Evolutionary conservation across 2,113 vertebrate species (phyloP), one percentile per base, ranked within the genome.

Genomic region (Pterocles orientalis): DNA sequence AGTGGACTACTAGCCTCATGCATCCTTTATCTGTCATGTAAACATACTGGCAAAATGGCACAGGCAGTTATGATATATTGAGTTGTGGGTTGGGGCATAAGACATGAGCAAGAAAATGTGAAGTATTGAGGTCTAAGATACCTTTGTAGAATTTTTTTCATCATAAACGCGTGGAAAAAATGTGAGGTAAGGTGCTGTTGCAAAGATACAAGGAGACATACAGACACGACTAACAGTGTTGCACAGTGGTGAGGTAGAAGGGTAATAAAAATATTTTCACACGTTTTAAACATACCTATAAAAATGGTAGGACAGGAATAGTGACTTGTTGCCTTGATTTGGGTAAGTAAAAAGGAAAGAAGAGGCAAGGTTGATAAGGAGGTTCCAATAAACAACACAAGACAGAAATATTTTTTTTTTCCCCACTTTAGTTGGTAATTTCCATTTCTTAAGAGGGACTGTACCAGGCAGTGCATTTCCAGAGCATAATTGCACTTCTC

Each of bases 381-480:
- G 28, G 10, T 82, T 89, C 50, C 54, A 65, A 36, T 57, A 65
- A 82, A 41, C 18, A 53, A 24, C 0, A 0, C 7, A 18, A 91
- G 26, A 36, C 11, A 36, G 54, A 81, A 85, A 31, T 29, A 57
- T 62, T 24, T 33, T 51, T n/a, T 39, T 25, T 20, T 4, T 3
- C 39, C 47, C 39, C 39, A 25, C 36, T 78, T 85, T 50, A 90
- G 41, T 61, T 91, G 56, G 36, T 77, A 85, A 90, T 91, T 95
- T 89, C n/a, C 9, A 48, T 85, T 87, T 89, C 0, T 0, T 48
- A 50, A 82, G 70, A 89, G 39, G 57, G n/a, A 45, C 24, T 60
- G 48, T 95, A 94, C 75, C 84, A 94, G 66, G 75, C 73, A 90
- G 58, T 85, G 66, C 90, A 92, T 85, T 96, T 94, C 45, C 70